Percentiles rank a stretch among this genome's conserved stretches.
These are phyloP conservation scores for Sinopyrophorus schimmeli DNA, from an alignment of 2,888 invertebrate genomes.

Conservation along the genomic window DNA sequence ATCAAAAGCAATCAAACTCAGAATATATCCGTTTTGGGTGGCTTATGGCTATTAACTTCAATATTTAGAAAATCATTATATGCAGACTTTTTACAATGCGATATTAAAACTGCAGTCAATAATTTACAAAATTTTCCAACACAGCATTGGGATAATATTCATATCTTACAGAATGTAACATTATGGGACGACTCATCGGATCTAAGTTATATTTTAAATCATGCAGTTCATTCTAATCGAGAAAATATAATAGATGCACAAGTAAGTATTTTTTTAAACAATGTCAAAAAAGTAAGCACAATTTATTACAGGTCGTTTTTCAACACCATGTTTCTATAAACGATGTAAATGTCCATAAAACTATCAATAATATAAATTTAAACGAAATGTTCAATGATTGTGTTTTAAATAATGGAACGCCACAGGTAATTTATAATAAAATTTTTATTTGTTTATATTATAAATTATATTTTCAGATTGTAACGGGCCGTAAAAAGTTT, in stretches of 20 bases:
- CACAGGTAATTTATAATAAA: constrained; percentile 41
- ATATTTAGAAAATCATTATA: constrained; percentile 27
- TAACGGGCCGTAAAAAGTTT: constrained; percentile 46
- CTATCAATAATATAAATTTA: constrained; percentile 46
- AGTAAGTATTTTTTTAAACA: too few species aligned
- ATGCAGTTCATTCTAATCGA: constrained; percentile 39
- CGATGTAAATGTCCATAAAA: constrained; percentile 36
- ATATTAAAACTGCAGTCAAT: constrained; percentile 17
- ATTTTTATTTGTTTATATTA: constrained; percentile 2
- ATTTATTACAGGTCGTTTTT: constrained; percentile 43
- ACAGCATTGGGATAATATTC: constrained; percentile 23
- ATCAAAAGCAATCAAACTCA: constrained; percentile 16
- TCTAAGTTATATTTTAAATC: constrained; percentile 40
- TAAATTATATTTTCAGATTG: constrained; percentile 36
- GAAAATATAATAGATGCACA: constrained; percentile 40
- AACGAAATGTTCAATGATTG: constrained; percentile 46
- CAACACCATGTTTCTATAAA: constrained; percentile 38
- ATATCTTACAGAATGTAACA: constrained; percentile 22
- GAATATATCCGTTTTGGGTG: constrained; percentile 18
- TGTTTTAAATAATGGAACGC: constrained; percentile 39
- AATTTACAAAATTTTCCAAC: constrained; percentile 22
- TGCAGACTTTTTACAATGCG: constrained; percentile 20
- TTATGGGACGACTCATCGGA: constrained; percentile 37
- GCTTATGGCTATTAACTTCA: constrained; percentile 14
- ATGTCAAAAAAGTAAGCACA: too few species aligned